phyloP scores from a whole-genome alignment of 1,140 invertebrate genomes.

The Zaprionus capensis region DNA sequence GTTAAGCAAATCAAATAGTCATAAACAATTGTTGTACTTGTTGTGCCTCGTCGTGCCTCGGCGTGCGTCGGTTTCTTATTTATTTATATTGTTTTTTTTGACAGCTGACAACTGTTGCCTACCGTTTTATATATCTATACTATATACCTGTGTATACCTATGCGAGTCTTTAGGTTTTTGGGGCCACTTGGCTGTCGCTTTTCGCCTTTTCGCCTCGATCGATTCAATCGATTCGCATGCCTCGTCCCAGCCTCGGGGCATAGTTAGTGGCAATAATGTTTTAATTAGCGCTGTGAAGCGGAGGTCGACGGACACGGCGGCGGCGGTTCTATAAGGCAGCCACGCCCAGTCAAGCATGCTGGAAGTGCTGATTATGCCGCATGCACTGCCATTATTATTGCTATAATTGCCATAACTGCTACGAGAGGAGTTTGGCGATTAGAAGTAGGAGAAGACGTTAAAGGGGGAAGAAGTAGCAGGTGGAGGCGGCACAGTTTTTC shows the following conservation, averaged over 20 bases:
- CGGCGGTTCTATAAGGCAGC: conserved; percentile 17
- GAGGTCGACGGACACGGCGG: conserved; percentile 15
- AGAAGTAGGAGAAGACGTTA: background rate
- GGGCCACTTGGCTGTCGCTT: conserved; percentile 51
- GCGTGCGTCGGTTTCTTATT: conserved; percentile 13
- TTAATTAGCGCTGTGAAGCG: conserved; percentile 52
- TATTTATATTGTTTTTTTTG: conserved; percentile 33
- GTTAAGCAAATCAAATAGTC: conserved; percentile 47
- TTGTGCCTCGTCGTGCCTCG: conserved; percentile 10
- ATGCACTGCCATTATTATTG: background rate
- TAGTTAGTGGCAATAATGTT: conserved; percentile 59
- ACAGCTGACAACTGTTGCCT: conserved; percentile 58
- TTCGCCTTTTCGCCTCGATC: conserved; percentile 28
- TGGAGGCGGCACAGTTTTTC: conserved; percentile 28
- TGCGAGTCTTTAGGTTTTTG: conserved; percentile 21
- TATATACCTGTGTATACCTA: background rate
- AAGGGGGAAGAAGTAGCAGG: background rate
- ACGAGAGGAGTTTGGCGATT: background rate
- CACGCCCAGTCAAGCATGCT: conserved; percentile 33
- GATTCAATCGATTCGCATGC: conserved; percentile 37
- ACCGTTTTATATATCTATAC: conserved; percentile 33
- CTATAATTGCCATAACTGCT: conserved; percentile 23
- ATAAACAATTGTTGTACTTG: conserved; percentile 42
- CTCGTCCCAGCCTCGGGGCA: conserved; percentile 49
- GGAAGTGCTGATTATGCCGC: conserved; percentile 8